phyloP scores from a whole-genome alignment of 2,113 vertebrate genomes.

The Sebastes schlegelii region DNA sequence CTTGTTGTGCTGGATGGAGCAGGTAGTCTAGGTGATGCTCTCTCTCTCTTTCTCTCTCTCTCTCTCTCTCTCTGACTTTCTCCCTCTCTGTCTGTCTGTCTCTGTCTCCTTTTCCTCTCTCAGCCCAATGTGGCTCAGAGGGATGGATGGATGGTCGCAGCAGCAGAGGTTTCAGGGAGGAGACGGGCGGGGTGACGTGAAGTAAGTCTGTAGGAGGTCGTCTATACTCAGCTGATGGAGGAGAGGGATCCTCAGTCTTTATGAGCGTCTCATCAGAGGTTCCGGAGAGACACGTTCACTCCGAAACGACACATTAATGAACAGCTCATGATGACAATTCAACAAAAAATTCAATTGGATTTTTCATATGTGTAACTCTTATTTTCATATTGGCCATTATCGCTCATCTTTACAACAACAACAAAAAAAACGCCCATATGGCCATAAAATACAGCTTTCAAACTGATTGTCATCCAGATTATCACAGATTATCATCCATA shows the following conservation, averaged over 20 bases:
- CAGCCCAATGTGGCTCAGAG: constrained; percentile 62
- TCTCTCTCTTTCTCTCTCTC: constrained; percentile 34
- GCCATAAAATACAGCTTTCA: neutral
- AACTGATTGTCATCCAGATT: too few relatives aligned
- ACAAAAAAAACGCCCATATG: neutral
- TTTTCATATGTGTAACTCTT: neutral
- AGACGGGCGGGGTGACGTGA: constrained; percentile 81
- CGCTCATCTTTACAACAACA: neutral
- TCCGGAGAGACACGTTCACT: constrained; percentile 20
- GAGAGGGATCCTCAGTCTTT: constrained; percentile 53
- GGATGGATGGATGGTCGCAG: constrained; percentile 43
- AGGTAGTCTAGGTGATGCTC: constrained; percentile 71
- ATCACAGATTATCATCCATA: too few relatives aligned
- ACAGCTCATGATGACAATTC: neutral
- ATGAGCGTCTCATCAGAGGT: constrained; percentile 54
- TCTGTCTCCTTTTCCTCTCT: neutral
- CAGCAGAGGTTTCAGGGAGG: constrained; percentile 71
- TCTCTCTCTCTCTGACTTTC: neutral
- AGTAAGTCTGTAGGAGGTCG: constrained; percentile 77
- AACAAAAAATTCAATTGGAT: neutral
- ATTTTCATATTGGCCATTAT: neutral
- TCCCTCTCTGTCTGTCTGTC: constrained; percentile 39
- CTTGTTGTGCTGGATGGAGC: constrained; percentile 66
- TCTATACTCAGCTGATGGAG: constrained; percentile 55
- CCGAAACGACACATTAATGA: neutral